phyloP scores from a whole-genome alignment of 1,140 invertebrate genomes.

The Coenobita brevimanus region DNA sequence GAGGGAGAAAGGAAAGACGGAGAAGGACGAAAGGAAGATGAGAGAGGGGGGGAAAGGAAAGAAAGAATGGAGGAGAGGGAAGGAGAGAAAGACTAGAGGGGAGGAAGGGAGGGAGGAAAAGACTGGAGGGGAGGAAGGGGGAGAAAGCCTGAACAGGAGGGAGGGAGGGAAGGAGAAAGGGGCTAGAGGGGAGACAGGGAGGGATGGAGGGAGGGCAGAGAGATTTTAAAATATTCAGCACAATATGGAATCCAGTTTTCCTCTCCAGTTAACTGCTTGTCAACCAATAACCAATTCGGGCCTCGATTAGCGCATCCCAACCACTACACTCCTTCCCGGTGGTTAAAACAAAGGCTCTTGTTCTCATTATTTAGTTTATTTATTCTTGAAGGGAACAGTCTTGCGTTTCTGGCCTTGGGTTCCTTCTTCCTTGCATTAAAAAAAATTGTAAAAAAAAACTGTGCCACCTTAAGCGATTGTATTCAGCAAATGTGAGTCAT shows the following conservation, averaged over 20 bases:
- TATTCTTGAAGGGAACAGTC: no score
- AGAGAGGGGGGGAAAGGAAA: neutral
- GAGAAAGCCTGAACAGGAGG: neutral
- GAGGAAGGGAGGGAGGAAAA: neutral
- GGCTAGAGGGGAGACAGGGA: neutral
- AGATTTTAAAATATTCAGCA: constrained; percentile 53
- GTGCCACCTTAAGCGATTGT: no score
- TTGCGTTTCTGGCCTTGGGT: no score
- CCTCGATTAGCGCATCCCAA: constrained; percentile 26
- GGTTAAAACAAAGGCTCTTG: no score
- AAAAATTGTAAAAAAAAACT: no score
- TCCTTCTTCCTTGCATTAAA: no score
- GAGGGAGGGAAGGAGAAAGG: neutral
- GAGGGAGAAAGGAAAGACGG: neutral
- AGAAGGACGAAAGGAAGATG: neutral
- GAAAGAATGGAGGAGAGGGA: neutral
- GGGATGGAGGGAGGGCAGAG: neutral
- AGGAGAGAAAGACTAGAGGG: neutral
- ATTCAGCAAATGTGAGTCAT: no score
- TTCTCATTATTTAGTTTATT: no score
- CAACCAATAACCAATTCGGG: constrained; percentile 52
- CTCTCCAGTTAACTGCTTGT: constrained; percentile 38
- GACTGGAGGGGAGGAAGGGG: constrained; percentile 19
- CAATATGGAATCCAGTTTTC: constrained; percentile 56
- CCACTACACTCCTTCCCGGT: no score